Evolutionary conservation across 2,888 invertebrate species (phyloP).

Genomic region (Pyrrhia umbra): DNA sequence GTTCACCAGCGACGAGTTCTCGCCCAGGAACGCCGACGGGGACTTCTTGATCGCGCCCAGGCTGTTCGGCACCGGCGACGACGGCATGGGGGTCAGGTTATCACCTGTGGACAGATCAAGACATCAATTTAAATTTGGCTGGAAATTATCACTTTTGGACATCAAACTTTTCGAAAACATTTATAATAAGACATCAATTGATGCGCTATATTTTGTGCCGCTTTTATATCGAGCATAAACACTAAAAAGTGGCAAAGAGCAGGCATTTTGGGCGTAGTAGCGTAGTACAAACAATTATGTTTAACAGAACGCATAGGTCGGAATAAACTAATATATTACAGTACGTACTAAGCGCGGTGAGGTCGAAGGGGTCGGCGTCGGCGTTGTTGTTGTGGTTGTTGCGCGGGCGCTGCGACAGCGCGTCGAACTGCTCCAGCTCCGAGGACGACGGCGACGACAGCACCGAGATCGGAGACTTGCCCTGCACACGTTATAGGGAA

Average conservation of each 20-base stretch:
- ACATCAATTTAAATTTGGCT: too few species aligned
- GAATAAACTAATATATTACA: neutral
- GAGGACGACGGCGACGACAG: conserved; percentile 89
- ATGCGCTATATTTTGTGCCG: too few species aligned
- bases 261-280: too few species aligned
- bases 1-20: conserved; percentile 99
- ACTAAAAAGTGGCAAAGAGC: too few species aligned
- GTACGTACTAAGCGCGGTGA: conserved; percentile 90
- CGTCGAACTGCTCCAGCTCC: conserved; percentile 96
- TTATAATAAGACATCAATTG: too few species aligned
- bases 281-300: too few species aligned
- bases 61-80: conserved; percentile 74
- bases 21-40: conserved; percentile 98
- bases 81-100: conserved; percentile 90
- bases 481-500: conserved; percentile 68
- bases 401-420: conserved; percentile 94
- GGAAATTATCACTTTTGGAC: too few species aligned
- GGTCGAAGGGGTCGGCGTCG: conserved; percentile 92
- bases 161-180: too few species aligned
- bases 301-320: too few species aligned
- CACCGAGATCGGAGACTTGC: conserved; percentile 80
- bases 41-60: conserved; percentile 94
- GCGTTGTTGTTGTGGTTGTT: conserved; percentile 68
- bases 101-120: conserved; percentile 71
- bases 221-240: too few species aligned